These are phyloP conservation scores for Stylophora pistillata DNA, from an alignment of 64 coral and sea anemone genomes.

Conservation along the genomic window DNA sequence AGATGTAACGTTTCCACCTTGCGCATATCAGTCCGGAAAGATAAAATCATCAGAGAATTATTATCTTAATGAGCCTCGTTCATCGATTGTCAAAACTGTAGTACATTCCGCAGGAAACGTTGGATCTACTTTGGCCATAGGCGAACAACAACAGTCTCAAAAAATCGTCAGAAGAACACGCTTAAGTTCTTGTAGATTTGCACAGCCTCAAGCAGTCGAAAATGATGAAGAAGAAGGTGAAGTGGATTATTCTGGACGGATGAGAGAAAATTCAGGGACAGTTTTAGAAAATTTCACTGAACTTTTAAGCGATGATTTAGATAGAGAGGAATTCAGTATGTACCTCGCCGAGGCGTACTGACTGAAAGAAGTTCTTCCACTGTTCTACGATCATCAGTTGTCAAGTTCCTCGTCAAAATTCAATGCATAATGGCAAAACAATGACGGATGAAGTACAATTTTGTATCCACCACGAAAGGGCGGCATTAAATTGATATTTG, in stretches of 20 bases:
- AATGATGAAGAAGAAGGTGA: constrained; percentile 23
- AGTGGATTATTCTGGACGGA: neutral
- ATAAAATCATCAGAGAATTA: constrained; percentile 24
- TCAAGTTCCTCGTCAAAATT: neutral
- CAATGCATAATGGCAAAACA: neutral
- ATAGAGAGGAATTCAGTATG: constrained; percentile 90
- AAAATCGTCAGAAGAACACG: constrained; percentile 16
- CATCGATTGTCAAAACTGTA: constrained; percentile 1
- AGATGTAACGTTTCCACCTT: neutral
- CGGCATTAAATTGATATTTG: neutral
- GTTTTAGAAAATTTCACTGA: constrained; percentile 87
- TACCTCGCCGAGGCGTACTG: constrained; percentile 53
- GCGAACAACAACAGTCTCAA: neutral
- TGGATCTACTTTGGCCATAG: neutral
- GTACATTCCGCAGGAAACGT: constrained; percentile 8
- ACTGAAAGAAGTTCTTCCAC: neutral
- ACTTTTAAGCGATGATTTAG: constrained; percentile 82
- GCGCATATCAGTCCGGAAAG: constrained; percentile 32
- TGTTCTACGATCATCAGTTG: neutral
- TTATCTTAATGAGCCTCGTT: constrained; percentile 16
- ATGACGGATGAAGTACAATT: neutral
- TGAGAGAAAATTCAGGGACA: constrained; percentile 24
- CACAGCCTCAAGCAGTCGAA: constrained; percentile 17
- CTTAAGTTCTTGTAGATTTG: constrained; percentile 41
- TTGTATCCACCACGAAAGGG: neutral